Percentiles rank a stretch among this genome's conserved stretches.
Evolutionary conservation across 2,113 vertebrate species (phyloP).

Genomic region (Gymnogyps californianus): DNA sequence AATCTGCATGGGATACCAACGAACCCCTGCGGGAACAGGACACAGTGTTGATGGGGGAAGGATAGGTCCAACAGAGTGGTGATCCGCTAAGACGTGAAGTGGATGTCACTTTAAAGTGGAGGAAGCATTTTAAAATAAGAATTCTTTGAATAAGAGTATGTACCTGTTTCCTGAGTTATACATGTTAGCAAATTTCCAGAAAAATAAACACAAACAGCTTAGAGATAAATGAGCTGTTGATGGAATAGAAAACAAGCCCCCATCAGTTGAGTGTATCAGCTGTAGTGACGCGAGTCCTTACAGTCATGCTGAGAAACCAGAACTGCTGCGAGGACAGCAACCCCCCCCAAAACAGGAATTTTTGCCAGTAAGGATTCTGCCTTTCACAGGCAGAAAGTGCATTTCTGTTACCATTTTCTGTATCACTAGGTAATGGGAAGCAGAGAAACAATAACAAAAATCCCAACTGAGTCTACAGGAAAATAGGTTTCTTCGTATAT

Average conservation of each 20-base stretch:
- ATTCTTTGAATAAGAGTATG: neutral
- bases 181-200: neutral
- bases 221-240: neutral
- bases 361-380: neutral
- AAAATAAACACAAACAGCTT: neutral
- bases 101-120: neutral
- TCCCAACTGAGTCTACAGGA: fast-evolving
- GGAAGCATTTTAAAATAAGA: neutral
- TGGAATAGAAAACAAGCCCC: neutral
- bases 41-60: neutral
- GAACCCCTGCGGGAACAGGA: neutral
- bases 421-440: neutral
- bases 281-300: neutral
- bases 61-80: neutral
- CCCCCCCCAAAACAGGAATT: fast-evolving
- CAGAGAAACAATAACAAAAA: neutral
- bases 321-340: neutral
- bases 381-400: neutral
- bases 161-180: neutral
- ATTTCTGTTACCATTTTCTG: neutral
- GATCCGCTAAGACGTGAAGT: neutral
- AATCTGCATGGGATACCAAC: neutral
- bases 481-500: fast-evolving
- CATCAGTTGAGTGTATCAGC: neutral
- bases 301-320: neutral